phyloP scores from a whole-genome alignment of 2,113 vertebrate species.

The Naja naja region DNA sequence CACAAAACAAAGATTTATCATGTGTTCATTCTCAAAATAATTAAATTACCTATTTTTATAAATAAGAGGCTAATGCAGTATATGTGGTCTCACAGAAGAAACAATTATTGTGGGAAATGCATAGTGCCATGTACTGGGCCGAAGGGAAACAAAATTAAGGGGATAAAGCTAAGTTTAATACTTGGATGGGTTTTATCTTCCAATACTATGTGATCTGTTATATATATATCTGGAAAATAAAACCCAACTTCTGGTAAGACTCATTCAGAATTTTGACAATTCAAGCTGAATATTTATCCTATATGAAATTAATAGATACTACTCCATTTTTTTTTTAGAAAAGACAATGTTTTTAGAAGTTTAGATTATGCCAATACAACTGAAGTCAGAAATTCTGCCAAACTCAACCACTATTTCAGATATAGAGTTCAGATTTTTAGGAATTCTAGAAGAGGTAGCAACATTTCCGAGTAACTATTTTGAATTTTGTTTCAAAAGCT shows the following conservation, averaged over 20 bases:
- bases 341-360: not conserved
- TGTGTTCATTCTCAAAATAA: constrained; percentile 39
- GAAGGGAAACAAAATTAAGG: not conserved
- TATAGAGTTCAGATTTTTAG: not conserved
- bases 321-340: not conserved
- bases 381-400: not conserved
- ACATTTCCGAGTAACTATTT: not conserved
- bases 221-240: not conserved
- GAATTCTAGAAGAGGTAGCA: not conserved
- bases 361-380: not conserved
- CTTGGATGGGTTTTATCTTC: not conserved
- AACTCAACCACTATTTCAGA: not conserved
- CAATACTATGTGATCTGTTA: too few species aligned
- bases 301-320: not conserved
- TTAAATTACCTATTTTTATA: constrained; percentile 44
- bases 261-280: not conserved
- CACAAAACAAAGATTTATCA: constrained; percentile 35
- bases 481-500: not conserved
- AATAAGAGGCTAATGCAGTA: constrained; percentile 24
- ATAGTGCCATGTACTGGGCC: constrained; percentile 3
- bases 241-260: not conserved
- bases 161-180: constrained; percentile 3
- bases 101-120: constrained; percentile 8
- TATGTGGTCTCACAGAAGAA: not conserved
- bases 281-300: not conserved